phyloP scores from a whole-genome alignment of 2,797 vertebrate species.

The Percopsis omiscomaycus region DNA sequence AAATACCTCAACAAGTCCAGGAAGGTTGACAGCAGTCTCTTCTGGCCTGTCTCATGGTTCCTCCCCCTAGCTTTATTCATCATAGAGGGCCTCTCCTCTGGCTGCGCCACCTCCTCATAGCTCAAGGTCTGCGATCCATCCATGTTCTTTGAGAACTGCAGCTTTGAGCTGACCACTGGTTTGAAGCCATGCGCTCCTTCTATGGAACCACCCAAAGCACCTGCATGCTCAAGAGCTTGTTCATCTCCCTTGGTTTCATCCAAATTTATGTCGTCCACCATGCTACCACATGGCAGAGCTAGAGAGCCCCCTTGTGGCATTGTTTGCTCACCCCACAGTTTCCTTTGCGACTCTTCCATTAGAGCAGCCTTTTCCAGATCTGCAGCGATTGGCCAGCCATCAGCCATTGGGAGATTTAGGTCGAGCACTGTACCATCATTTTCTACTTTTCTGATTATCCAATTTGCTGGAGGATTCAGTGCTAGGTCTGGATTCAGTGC shows the following conservation, averaged over 20 bases:
- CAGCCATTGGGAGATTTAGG: neutral
- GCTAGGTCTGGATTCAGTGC: neutral
- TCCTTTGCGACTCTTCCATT: constrained; percentile 10
- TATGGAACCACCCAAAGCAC: neutral
- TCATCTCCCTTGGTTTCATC: neutral
- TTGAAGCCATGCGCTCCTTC: neutral
- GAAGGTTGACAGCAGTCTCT: constrained; percentile 41
- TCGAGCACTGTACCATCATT: neutral
- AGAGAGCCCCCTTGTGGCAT: neutral
- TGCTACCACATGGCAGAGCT: neutral
- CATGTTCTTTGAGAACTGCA: constrained; percentile 44
- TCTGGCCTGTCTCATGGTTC: neutral
- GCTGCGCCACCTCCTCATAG: constrained; percentile 63
- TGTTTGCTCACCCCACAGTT: neutral
- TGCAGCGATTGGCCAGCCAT: constrained; percentile 1
- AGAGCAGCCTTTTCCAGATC: neutral
- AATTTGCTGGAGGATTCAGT: neutral
- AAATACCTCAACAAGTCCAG: constrained; percentile 58
- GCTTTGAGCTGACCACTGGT: constrained; percentile 48
- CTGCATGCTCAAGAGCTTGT: neutral
- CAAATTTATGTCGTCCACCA: neutral
- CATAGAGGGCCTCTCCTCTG: neutral
- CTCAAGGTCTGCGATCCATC: constrained; percentile 55
- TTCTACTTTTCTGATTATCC: neutral
- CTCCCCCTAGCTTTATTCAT: neutral